These are phyloP conservation scores for Camponotus fellah DNA, from an alignment of 2,888 invertebrate genomes.

Conservation along the genomic window DNA sequence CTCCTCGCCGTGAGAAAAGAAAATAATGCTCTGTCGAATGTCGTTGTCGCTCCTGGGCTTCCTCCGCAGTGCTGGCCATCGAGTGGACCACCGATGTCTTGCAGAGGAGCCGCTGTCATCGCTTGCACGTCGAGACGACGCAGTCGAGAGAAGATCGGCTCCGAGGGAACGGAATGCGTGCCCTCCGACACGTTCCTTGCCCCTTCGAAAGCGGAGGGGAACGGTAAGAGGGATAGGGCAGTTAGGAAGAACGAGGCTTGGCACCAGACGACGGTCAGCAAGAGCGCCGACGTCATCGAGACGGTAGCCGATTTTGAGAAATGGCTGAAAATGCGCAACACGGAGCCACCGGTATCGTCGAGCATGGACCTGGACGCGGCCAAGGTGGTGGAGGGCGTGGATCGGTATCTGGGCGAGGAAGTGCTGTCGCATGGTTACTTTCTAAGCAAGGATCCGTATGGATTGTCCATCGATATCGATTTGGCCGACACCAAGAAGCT, in stretches of 20 bases:
- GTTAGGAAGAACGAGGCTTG: not conserved
- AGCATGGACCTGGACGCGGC: constrained; percentile 81
- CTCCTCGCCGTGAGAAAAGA: constrained; percentile 1
- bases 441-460: constrained; percentile 79
- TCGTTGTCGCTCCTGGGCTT: constrained; percentile 73
- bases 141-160: constrained; percentile 10
- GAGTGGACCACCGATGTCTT: constrained; percentile 82
- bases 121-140: constrained; percentile 77
- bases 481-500: constrained; percentile 78
- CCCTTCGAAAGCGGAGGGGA: not conserved
- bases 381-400: constrained; percentile 78
- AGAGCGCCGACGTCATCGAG: constrained; percentile 70
- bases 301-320: constrained; percentile 82
- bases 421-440: constrained; percentile 76
- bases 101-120: constrained; percentile 74
- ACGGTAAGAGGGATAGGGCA: not conserved
- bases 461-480: constrained; percentile 79
- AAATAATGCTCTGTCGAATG: constrained; percentile 44
- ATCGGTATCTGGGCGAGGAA: constrained; percentile 80
- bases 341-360: constrained; percentile 74
- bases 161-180: constrained; percentile 5
- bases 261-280: constrained; percentile 47
- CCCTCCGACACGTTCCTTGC: not conserved
- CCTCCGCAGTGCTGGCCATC: constrained; percentile 68
- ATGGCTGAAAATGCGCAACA: constrained; percentile 81